These are phyloP conservation scores for Botrylloides violaceus DNA, from an alignment of 23 tunicate genomes.

Conservation along the genomic window DNA sequence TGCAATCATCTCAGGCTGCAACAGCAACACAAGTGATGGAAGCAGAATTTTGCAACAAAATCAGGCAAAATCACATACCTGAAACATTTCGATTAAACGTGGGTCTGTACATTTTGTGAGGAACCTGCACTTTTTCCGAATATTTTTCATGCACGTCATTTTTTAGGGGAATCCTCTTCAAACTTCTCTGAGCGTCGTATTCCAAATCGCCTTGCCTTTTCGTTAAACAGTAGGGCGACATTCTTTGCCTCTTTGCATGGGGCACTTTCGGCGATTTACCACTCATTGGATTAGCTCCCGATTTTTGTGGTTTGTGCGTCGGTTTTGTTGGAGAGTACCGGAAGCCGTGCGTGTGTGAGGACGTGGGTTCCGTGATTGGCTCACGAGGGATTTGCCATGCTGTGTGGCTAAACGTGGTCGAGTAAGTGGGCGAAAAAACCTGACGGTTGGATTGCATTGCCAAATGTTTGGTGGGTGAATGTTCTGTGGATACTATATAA, in stretches of 20 bases:
- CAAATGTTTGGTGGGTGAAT: constrained; percentile 19
- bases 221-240: constrained; percentile 11
- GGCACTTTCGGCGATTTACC: background rate
- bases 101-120: background rate
- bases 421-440: background rate
- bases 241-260: background rate
- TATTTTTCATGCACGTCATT: background rate
- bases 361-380: background rate
- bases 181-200: background rate
- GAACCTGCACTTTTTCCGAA: background rate
- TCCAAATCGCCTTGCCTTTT: constrained; percentile 1
- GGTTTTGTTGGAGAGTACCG: constrained; percentile 18
- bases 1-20: too few species aligned
- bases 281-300: background rate
- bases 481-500: constrained; percentile 9
- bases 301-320: constrained; percentile 7
- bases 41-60: too few species aligned
- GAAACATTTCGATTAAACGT: background rate
- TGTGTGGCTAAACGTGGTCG: background rate
- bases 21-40: too few species aligned
- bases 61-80: background rate
- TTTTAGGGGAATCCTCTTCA: background rate
- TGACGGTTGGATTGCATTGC: background rate
- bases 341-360: constrained; percentile 10
- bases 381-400: constrained; percentile 5